Conservation (phyloP, 2,888 invertebrate species). For the Anodontia alba region DNA sequence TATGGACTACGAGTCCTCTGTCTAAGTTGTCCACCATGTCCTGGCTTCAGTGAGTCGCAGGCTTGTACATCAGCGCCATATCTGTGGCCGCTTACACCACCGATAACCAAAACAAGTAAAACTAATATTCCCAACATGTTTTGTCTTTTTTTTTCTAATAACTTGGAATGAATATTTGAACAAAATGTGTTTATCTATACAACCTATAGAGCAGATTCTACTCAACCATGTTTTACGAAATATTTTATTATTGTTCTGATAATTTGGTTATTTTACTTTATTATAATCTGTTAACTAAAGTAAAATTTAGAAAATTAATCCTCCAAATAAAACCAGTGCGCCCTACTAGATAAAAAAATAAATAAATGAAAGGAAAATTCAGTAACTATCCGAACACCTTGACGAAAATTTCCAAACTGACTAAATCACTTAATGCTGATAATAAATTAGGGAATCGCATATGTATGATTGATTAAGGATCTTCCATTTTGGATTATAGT, state of each 20-base stretch:
- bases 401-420: constrained; percentile 3
- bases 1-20: constrained; percentile 49
- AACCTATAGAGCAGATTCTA: no score
- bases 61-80: constrained; percentile 56
- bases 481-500: neutral
- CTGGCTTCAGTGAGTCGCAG: constrained; percentile 59
- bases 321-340: no score
- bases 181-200: no score
- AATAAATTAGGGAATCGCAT: neutral
- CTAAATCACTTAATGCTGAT: neutral
- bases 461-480: neutral
- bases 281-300: no score
- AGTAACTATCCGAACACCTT: neutral
- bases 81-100: constrained; percentile 37
- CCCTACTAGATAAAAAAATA: no score
- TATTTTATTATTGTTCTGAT: no score
- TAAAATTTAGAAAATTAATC: no score
- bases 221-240: no score
- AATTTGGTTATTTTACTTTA: no score
- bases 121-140: neutral
- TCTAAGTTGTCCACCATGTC: constrained; percentile 44
- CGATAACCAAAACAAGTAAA: neutral
- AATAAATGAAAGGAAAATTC: no score
- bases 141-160: neutral
- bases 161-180: no score